Base-by-base conservation (phyloP, 2,797 vertebrate species). In the Esox masquinongy region DNA sequence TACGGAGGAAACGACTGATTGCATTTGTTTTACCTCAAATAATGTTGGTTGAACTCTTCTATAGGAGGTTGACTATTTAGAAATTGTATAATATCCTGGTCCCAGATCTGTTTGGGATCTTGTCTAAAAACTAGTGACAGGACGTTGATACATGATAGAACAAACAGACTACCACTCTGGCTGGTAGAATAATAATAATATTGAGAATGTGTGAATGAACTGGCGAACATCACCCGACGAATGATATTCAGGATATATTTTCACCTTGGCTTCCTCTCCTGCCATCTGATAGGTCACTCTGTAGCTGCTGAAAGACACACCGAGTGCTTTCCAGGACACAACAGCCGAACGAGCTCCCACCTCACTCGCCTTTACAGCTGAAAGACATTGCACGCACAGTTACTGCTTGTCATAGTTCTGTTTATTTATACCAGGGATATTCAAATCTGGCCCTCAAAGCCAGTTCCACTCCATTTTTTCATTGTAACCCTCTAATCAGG, bases 221-320 rank as follows among this genome's bases (percentile, higher is more conserved):
- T 22, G 43, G n/a, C 19, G 6, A 12, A 22, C 59, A 4, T 17
- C 68, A 51, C 8, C 5, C 11, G 43, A 24, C 12, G 14, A 49
- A 43, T 70, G 1, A 64, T 14, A 16, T 77, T 63, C 0, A 75
- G 39, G 22, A 34, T 19, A 47, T 50, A 26, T 29, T 36, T 51
- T 75, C 75, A 97, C 97, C 95, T 94, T 94, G 74, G 88, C 76
- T 73, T 93, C 91, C 59, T 93, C 92, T 51, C 90, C 92, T 1
- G 83, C 89, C 6, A 90, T 88, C 77, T 95, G 91, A 74, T 95
- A 96, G 80, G 90, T 93, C 29, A 98, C 84, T 83, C 93, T 93
- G 85, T 97, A 97, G 79, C 94, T 94, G 77, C 93, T 94, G 70
- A 95, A 94, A 12, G 91, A 43, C 26, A 88, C 79, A 5, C 77